Base-by-base conservation (phyloP, 2,113 vertebrate species). In the Gobius niger region DNA sequence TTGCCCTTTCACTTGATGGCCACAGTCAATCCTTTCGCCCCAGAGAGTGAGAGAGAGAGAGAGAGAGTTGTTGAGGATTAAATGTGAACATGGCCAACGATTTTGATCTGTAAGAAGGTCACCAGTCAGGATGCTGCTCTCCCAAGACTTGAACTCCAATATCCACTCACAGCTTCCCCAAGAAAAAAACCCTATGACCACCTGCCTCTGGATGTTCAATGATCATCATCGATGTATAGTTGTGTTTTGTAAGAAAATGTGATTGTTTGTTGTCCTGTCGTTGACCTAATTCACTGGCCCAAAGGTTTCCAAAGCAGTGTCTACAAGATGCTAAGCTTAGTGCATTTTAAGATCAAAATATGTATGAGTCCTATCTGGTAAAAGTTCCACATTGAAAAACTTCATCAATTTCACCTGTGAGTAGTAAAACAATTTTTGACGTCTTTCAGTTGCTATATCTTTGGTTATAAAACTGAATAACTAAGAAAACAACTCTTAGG, bases 21-120 rank as follows among this genome's bases (percentile, higher is more conserved):
- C 12, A 40, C 34, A 42, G 42, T 44, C 42, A 72, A 59, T 66
- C 71, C 68, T 44, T 73, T 60, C n/a, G 66, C 19, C 71, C 68
- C 75, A 71, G 63, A 69, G 24, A 71, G 63, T 67, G 24, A 34
- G 24, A 34, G 24, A 24, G 24, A 24, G 24, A 24, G 24, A 24
- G 65, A 75, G 76, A 67, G 67, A 86, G 59, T 67, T 77, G 77
- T 85, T 68, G 77, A 72, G 77, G 78, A 85, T 83, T 85, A 80
- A 79, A 85, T 78, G 41, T 73, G 73, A 76, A 77, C 76, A 73
- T 57, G 68, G 74, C 69, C 73, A 82, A 89, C 81, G 84, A 84
- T 80, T 73, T 77, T 51, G 19, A 5, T 62, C 73, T 76, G 47
- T 74, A 72, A 80, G 78, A 85, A 86, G 84, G 84, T 87, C 85